phyloP scores from a whole-genome alignment of 2,113 vertebrate species.

The Ovibos moschatus region DNA sequence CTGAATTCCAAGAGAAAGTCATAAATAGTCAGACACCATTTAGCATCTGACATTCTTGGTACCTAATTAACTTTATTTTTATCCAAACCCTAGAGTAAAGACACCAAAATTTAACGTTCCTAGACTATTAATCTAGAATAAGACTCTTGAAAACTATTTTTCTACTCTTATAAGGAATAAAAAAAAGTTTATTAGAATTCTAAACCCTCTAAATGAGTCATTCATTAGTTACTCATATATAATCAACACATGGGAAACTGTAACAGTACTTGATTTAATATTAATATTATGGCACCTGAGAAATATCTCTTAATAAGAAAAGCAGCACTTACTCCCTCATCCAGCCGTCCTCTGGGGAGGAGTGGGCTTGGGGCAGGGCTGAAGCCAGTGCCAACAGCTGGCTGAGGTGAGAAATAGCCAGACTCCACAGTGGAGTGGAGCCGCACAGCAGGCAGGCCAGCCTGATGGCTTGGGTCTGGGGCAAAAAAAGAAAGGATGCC shows the following conservation, averaged over 20 bases:
- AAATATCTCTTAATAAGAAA: neutral
- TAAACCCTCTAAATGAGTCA: neutral
- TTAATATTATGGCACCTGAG: neutral
- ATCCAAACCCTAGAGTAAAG: neutral
- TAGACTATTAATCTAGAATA: neutral
- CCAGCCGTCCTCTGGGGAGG: neutral
- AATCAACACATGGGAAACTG: neutral
- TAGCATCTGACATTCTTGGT: neutral
- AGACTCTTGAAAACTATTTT: neutral
- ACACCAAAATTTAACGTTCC: neutral
- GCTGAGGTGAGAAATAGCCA: accelerated
- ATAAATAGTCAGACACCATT: neutral
- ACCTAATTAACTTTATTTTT: slow-evolving; percentile 14
- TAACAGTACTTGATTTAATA: neutral
- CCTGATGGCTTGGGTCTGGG: accelerated
- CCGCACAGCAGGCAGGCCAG: accelerated
- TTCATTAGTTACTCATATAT: neutral
- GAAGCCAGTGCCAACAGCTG: neutral
- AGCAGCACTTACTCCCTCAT: too few relatives aligned
- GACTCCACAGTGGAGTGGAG: neutral
- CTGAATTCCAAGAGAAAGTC: neutral
- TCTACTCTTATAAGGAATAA: neutral
- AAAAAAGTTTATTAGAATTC: neutral
- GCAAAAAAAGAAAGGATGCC: neutral
- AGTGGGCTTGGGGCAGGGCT: neutral